Base-by-base conservation (phyloP, 2,888 invertebrate species). In the Philhelius pedissequus region DNA sequence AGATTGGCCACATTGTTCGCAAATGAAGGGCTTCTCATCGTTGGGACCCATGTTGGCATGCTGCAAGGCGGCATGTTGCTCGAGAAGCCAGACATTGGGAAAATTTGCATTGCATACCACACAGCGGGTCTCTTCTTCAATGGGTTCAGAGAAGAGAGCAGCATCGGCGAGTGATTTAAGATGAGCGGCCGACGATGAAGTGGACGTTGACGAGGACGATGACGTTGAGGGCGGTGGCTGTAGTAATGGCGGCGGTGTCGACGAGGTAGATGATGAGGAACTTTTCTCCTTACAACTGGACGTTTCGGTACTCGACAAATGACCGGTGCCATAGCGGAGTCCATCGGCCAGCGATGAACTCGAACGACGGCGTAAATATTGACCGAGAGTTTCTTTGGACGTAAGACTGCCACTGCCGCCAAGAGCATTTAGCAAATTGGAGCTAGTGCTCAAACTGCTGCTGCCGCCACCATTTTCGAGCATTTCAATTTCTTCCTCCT, bases 1-100 rank as follows among this genome's bases (percentile, higher is more conserved):
- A 89, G 96, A 96, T 89, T 97, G 97, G 5, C 97, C 97, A 91
- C 97, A 97, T 90, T 97, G 97, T 89, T 97, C 97, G 92, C 97
- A 97, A 48, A 97, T 96, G 92, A 97, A 97, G 13, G 97, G 97
- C 89, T 97, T 97, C 90, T 97, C 97, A 89, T 96, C 95, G 89
- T 93, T 93, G 30, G 93, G 92, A 89, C 94, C 91, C 91, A 90
- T 89, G 89, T 94, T 88, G 76, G 96, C 95, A 91, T 97, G 97
- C 89, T 97, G 97, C 20, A 97, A 92, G 0, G 96, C 95, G 0
- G 96, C 96, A 91, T 97, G 97, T 87, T 96, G 96, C 90, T 97
- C 97, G 66, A 97, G 92, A 38, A 97, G 93, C 96, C 96, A 96
- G n/a, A 96, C 93, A 50, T 96, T 96, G 22, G 97, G 97, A 90